Percentiles rank a stretch among this genome's conserved stretches.
phyloP scores from a whole-genome alignment of 2,113 vertebrate genomes.

The Ranitomeya imitator region DNA sequence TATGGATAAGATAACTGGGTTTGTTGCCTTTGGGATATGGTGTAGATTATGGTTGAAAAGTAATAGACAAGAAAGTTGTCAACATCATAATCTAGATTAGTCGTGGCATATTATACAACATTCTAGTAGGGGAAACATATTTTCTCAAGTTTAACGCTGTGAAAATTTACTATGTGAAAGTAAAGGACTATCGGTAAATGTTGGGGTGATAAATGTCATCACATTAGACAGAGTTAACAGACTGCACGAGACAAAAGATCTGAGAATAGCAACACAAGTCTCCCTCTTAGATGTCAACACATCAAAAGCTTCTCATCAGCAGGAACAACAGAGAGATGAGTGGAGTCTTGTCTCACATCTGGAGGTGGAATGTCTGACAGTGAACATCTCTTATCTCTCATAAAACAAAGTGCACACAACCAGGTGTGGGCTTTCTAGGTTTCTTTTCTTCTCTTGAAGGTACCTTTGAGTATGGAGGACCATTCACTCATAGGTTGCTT shows the following conservation, averaged over 20 bases:
- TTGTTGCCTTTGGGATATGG: not conserved
- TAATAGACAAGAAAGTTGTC: not conserved
- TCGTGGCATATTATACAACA: not conserved
- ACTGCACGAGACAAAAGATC: constrained; percentile 16
- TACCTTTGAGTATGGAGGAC: not conserved
- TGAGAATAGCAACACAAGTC: constrained; percentile 1
- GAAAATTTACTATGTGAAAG: not conserved
- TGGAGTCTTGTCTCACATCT: constrained; percentile 52
- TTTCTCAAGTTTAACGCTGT: not conserved
- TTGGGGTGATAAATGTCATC: constrained; percentile 27
- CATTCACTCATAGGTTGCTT: not conserved
- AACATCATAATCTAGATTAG: not conserved
- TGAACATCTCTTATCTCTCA: constrained; percentile 24
- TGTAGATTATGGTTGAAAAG: not conserved
- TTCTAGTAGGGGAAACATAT: not conserved
- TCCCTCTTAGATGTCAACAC: constrained; percentile 47
- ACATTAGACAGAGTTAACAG: constrained; percentile 5
- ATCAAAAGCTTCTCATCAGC: constrained; percentile 50
- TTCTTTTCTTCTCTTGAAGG: constrained; percentile 22
- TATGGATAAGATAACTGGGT: not conserved
- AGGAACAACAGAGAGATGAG: constrained; percentile 34
- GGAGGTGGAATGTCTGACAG: constrained; percentile 36
- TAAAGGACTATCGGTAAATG: not conserved
- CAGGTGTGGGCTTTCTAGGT: constrained; percentile 41
- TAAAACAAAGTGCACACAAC: constrained; percentile 39